A percentile compares a stretch with the other conserved stretches of the same genome.
Evolutionary conservation across 2,113 vertebrate species (phyloP).

Genomic region (Microcebus jonahi): DNA sequence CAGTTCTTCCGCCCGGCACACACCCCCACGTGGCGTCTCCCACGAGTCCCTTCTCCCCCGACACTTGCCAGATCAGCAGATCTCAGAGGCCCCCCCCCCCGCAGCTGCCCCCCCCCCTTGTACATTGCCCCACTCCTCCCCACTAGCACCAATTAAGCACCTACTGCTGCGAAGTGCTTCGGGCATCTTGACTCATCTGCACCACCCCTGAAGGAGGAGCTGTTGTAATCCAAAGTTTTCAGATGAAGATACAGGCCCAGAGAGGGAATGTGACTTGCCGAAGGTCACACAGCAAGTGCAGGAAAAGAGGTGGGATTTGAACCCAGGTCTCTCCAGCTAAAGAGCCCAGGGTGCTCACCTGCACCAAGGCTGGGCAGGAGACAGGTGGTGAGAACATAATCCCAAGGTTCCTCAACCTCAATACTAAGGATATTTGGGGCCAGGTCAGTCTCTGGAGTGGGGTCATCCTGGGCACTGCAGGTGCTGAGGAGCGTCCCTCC

Average conservation of each 20-base stretch:
- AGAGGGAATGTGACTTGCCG: not conserved
- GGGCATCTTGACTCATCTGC: not conserved
- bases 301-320: not conserved
- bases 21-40: not conserved
- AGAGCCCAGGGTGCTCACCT: too few species aligned
- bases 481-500: accelerated
- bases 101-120: not conserved
- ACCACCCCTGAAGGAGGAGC: not conserved
- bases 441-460: not conserved
- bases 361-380: not conserved
- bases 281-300: not conserved
- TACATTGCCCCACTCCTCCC: too few species aligned
- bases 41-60: not conserved
- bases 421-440: not conserved
- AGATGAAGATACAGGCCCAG: not conserved
- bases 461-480: accelerated
- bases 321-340: not conserved
- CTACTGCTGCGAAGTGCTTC: not conserved
- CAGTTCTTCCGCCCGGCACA: not conserved
- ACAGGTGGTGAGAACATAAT: too few species aligned
- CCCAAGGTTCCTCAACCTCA: not conserved
- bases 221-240: accelerated
- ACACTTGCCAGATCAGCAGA: not conserved
- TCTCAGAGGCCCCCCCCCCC: accelerated
- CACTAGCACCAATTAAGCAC: not conserved